These are phyloP conservation scores for Agriopis marginaria DNA, from an alignment of 2,888 invertebrate species.

Conservation along the genomic window DNA sequence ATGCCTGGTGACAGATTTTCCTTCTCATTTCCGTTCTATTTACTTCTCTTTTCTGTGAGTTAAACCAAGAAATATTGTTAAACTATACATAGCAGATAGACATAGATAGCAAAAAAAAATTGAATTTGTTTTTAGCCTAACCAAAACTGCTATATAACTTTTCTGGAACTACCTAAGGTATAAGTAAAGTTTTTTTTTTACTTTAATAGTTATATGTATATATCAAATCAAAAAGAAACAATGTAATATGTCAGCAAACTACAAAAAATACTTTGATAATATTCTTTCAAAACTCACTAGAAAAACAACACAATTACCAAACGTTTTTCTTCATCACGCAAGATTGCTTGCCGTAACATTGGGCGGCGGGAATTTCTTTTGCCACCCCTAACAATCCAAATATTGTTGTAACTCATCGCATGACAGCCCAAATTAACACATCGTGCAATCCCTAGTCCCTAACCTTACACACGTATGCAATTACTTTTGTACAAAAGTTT, in stretches of 20 bases:
- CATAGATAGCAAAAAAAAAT: too few relatives aligned
- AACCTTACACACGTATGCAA: conserved; percentile 55
- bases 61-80: too few relatives aligned
- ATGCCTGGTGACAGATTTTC: too few relatives aligned
- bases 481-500: conserved; percentile 54
- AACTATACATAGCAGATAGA: too few relatives aligned
- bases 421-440: conserved; percentile 83
- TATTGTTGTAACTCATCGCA: conserved; percentile 76
- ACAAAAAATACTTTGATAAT: not conserved
- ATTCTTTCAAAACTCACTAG: conserved; percentile 13
- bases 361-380: conserved; percentile 54
- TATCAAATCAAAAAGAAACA: not conserved
- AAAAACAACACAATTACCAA: conserved; percentile 33
- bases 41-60: too few relatives aligned
- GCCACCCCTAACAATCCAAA: conserved; percentile 56
- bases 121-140: too few relatives aligned
- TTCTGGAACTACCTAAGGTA: too few relatives aligned
- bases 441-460: conserved; percentile 61
- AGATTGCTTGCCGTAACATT: conserved; percentile 54
- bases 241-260: not conserved
- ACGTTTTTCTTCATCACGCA: conserved; percentile 49
- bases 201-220: too few relatives aligned
- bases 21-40: too few relatives aligned
- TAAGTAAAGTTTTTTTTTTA: too few relatives aligned
- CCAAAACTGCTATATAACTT: too few relatives aligned